These are phyloP conservation scores for Eupithecia vulgata DNA, from an alignment of 2,888 invertebrate species.

Conservation along the genomic window DNA sequence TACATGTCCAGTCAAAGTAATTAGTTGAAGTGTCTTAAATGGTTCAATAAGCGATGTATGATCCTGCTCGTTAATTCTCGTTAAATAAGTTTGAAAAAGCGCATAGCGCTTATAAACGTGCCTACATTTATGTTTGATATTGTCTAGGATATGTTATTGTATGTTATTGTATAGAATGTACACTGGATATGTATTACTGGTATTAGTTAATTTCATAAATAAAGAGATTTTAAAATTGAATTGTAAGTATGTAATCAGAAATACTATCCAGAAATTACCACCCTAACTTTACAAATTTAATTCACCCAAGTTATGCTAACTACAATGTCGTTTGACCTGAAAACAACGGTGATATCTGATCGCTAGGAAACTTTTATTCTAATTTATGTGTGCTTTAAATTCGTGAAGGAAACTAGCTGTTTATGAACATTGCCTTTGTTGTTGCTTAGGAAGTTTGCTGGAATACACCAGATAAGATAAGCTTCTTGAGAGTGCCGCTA, in stretches of 20 bases:
- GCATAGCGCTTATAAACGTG: too few species aligned
- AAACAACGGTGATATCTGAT: slow-evolving; percentile 61
- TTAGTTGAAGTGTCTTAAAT: too few species aligned
- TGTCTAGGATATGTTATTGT: too few species aligned
- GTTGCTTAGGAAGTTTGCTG: slow-evolving; percentile 48
- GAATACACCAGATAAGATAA: slow-evolving; percentile 15
- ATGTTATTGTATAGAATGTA: too few species aligned
- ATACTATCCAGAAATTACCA: slow-evolving; percentile 23
- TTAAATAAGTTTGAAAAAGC: too few species aligned
- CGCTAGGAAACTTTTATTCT: slow-evolving; percentile 57
- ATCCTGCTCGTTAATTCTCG: too few species aligned
- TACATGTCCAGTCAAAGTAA: background rate
- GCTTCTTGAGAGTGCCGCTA: background rate
- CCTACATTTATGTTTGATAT: too few species aligned
- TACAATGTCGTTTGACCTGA: slow-evolving; percentile 52
- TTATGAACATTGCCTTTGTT: slow-evolving; percentile 46
- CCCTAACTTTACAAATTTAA: slow-evolving; percentile 36
- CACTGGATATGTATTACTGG: too few species aligned
- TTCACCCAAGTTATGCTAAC: slow-evolving; percentile 52
- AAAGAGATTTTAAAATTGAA: too few species aligned
- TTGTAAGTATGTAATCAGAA: too few species aligned
- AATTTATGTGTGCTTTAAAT: slow-evolving; percentile 59
- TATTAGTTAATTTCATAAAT: too few species aligned
- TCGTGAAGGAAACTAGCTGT: slow-evolving; percentile 46
- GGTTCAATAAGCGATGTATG: too few species aligned